Base-by-base conservation (phyloP, 2,113 vertebrate species). In the Salvelinus sp. region DNA sequence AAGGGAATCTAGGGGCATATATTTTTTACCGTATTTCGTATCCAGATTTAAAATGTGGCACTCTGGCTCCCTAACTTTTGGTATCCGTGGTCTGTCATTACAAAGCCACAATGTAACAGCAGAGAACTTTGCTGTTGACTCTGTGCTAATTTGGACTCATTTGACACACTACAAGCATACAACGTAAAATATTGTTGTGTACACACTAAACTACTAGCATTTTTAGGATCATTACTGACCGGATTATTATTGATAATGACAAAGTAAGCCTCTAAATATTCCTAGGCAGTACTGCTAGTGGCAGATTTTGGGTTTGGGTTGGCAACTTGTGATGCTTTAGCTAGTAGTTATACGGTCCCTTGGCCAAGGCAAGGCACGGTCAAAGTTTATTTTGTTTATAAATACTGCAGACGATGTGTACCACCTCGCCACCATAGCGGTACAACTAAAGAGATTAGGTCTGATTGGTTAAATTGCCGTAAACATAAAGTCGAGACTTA, bases 41-140 rank as follows among this genome's bases (percentile, higher is more conserved):
- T 18, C 79, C 80, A 72, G 64, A 74, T 81, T 85, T 87, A 65
- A 81, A 83, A 76, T 62, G 27, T 22, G 81, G 85, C 65, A 38
- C 57, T 20, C 70, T 30, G 4, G 58, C 70, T 27, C 70, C 77
- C 76, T 73, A 82, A 69, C 86, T 89, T 91, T 89, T 84, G 86
- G 83, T 86, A 57, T 38, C 75, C 67, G 62, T 72, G 79, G 86
- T 82, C 76, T 88, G 80, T 83, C 79, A 78, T 86, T 83, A 80
- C 50, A 79, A 84, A 83, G 22, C 83, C 70, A 2, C 82, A 77
- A 69, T 72, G 85, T 82, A 86, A 78, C 64, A 71, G 75, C 10
- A 58, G 57, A 78, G 62, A 28, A 27, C 70, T 78, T 76, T 44
- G 58, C 74, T 2, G 3, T 33, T 76, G 30, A 77, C 73, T 54